Conservation (phyloP, 1,140 invertebrate genomes). For the Lasioglossum albipes region DNA sequence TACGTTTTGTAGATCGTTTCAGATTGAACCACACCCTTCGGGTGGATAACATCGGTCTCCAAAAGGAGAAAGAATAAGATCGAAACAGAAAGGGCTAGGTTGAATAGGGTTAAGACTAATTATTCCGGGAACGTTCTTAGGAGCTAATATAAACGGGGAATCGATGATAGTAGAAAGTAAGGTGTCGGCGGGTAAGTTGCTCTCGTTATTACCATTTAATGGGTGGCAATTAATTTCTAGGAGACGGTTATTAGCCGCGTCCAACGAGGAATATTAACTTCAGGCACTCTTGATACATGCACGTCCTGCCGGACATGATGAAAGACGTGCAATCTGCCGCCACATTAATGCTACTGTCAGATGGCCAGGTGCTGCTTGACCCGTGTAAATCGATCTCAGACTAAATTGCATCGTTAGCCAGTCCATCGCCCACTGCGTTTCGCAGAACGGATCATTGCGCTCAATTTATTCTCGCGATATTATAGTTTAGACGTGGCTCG, state of each 20-base stretch:
- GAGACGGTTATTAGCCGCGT: conserved; percentile 59
- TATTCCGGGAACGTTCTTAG: background rate
- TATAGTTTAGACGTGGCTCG: conserved; percentile 40
- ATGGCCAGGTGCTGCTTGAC: conserved; percentile 63
- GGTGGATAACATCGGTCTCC: too few relatives aligned
- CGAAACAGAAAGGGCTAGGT: too few relatives aligned
- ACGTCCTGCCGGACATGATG: conserved; percentile 57
- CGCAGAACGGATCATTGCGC: conserved; percentile 55
- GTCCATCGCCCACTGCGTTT: conserved; percentile 60
- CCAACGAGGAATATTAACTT: conserved; percentile 62
- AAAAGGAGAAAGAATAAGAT: too few relatives aligned
- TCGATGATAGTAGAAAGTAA: background rate
- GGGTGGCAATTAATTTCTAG: conserved; percentile 63
- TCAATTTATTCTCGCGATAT: conserved; percentile 52
- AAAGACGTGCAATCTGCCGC: conserved; percentile 65
- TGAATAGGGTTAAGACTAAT: too few relatives aligned
- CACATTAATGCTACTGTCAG: conserved; percentile 58
- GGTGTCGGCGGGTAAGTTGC: conserved; percentile 10
- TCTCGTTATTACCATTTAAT: conserved; percentile 59
- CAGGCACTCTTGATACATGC: conserved; percentile 61
- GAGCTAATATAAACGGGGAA: background rate
- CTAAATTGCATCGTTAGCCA: conserved; percentile 70
- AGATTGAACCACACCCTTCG: too few relatives aligned
- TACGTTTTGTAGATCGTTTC: too few relatives aligned
- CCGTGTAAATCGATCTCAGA: conserved; percentile 67